phyloP scores from a whole-genome alignment of 2,797 vertebrate species.

The Pampus argenteus region DNA sequence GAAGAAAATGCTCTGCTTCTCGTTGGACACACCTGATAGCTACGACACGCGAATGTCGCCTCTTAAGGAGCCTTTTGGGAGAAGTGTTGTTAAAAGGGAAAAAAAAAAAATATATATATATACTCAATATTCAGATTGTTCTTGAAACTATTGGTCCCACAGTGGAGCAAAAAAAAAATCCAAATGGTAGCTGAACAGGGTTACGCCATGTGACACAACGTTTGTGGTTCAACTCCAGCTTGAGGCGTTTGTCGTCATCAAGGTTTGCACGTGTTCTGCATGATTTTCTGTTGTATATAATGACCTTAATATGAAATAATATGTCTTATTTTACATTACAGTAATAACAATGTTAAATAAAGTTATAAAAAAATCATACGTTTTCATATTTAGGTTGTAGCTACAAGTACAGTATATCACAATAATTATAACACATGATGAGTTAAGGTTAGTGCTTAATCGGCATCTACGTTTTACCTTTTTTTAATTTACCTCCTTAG shows the following conservation, averaged over 20 bases:
- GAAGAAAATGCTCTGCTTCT: background rate
- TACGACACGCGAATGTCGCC: background rate
- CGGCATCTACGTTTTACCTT: background rate
- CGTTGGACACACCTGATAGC: background rate
- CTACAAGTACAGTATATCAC: background rate
- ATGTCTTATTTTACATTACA: background rate
- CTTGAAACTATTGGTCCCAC: too few species aligned
- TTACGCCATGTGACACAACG: too few species aligned
- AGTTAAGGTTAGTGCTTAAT: background rate
- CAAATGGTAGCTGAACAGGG: too few species aligned
- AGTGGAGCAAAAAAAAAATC: too few species aligned
- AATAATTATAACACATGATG: background rate
- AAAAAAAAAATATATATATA: too few species aligned
- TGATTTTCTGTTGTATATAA: background rate
- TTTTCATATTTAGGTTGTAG: background rate
- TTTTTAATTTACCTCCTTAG: too few species aligned
- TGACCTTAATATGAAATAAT: background rate
- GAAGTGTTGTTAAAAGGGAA: too few species aligned
- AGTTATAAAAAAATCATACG: too few species aligned
- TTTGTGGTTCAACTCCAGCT: too few species aligned
- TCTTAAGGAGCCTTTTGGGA: background rate
- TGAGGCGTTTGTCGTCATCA: too few species aligned
- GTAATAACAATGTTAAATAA: background rate
- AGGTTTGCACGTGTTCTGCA: too few species aligned
- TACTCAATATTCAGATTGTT: too few species aligned